Evolutionary conservation across 2,888 invertebrate genomes (phyloP), one percentile per base, ranked within the genome.

Genomic region (Notodonta dromedarius): DNA sequence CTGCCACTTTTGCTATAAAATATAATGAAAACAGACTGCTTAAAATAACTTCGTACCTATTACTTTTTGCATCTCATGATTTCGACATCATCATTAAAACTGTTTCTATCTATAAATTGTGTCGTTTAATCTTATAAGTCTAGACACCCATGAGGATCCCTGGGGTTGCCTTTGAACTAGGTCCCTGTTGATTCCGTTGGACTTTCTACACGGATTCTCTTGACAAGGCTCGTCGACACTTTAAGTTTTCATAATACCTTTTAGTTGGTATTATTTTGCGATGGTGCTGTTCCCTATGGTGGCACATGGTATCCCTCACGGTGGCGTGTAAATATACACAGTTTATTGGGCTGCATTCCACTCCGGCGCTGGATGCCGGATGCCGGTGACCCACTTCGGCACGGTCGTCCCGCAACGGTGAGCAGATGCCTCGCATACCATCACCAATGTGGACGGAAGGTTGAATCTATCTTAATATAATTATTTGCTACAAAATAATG

Each of bases 381-480:
- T 75, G 69, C 72, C 60, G 71, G 52, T 78, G 83, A 77, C 84
- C 84, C 74, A 84, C 69, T 81, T 84, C 13, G n/a, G 39, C n/a
- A 70, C 48, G 66, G 54, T 63, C 75, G 73, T 67, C 72, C 69
- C 70, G 58, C 64, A 58, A 42, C 3, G 66, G 59, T 24, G 62
- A 62, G 69, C 63, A 68, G 66, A 68, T 70, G 61, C 73, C 66
- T 9, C 40, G 64, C 73, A 76, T 78, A 63, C 75, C 74, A 14
- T 40, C 52, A 64, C 50, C 62, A 48, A 48, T 59, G 48, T 46
- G n/a, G 46, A 46, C 42, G 12, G 4, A 11, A 42, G 42, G 42
- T 12, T 42, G 42, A 42, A 11, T 42, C 9, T 42, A 4, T 12
- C 42, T 42, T 42, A 42, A 42, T 11, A 42, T 11, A 40, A 9